A percentile compares a stretch with the other conserved stretches of the same genome.
Evolutionary conservation across 2,888 invertebrate species (phyloP).

Genomic region (Archips xylosteana): DNA sequence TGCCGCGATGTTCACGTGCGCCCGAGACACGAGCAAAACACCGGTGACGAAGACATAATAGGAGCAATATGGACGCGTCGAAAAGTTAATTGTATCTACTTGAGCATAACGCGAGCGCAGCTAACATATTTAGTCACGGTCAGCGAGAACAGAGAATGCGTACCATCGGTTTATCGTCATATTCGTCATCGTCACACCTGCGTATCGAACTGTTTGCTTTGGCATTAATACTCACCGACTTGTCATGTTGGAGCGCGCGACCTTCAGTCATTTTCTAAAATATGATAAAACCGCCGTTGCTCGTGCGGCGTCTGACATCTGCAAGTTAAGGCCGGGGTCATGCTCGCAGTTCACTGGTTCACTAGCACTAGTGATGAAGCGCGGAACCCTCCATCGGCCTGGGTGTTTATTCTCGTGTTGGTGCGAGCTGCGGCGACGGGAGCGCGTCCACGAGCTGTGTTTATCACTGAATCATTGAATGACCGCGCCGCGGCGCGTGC

Average conservation of each 20-base stretch:
- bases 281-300: slow-evolving; percentile 82
- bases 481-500: slow-evolving; percentile 52
- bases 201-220: slow-evolving; percentile 15
- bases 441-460: slow-evolving; percentile 69
- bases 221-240: slow-evolving; percentile 67
- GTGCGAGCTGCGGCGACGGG: slow-evolving; percentile 68
- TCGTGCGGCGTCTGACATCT: slow-evolving; percentile 82
- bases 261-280: slow-evolving; percentile 85
- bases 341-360: slow-evolving; percentile 55
- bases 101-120: slow-evolving; percentile 6
- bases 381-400: slow-evolving; percentile 39
- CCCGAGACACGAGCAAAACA: background rate
- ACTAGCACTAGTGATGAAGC: slow-evolving; percentile 44
- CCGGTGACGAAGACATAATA: background rate
- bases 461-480: slow-evolving; percentile 71
- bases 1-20: slow-evolving; percentile 15
- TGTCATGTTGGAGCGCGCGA: slow-evolving; percentile 72
- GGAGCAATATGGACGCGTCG: background rate
- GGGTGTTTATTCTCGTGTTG: slow-evolving; percentile 66
- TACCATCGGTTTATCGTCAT: background rate
- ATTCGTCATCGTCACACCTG: slow-evolving; percentile 26
- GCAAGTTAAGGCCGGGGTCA: slow-evolving; percentile 77
- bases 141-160: slow-evolving; percentile 11
- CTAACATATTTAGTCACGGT: slow-evolving; percentile 37
- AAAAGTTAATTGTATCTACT: slow-evolving; percentile 5